Conservation (phyloP, 2,113 vertebrate genomes). For the Halcyon malimbica region DNA sequence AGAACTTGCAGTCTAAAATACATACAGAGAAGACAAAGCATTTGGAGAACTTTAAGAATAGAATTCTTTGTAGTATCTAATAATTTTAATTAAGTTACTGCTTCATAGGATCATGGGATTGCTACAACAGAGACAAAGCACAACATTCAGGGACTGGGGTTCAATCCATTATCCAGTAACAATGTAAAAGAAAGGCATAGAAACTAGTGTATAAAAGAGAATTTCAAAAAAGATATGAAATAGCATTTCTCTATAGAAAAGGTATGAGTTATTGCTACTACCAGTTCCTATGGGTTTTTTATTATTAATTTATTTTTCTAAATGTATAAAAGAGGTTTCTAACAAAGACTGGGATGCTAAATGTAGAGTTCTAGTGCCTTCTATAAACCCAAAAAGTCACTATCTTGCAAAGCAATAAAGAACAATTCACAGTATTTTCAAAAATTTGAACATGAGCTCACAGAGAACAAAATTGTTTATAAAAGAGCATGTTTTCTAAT, state of each 20-base stretch:
- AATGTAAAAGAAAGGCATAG: background rate
- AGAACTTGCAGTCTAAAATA: background rate
- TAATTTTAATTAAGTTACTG: background rate
- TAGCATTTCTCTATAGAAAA: background rate
- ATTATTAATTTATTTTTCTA: background rate
- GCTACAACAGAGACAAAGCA: background rate
- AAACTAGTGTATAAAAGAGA: background rate
- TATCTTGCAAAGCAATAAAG: background rate
- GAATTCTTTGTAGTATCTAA: background rate
- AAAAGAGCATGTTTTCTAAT: background rate
- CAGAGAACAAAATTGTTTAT: background rate
- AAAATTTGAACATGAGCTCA: background rate
- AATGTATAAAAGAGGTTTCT: background rate
- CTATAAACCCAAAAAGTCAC: background rate
- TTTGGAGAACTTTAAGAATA: background rate
- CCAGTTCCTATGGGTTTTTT: background rate
- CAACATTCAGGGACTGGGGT: background rate
- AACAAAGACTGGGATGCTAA: background rate
- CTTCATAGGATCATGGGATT: background rate
- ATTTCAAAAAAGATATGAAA: background rate
- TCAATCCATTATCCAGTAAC: background rate
- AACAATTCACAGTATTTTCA: background rate
- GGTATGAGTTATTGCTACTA: background rate
- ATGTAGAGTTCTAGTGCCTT: background rate
- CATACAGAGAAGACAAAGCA: background rate